Evolutionary conservation across 2,797 vertebrate genomes (phyloP).

Genomic region (Cryptoprocta ferox): DNA sequence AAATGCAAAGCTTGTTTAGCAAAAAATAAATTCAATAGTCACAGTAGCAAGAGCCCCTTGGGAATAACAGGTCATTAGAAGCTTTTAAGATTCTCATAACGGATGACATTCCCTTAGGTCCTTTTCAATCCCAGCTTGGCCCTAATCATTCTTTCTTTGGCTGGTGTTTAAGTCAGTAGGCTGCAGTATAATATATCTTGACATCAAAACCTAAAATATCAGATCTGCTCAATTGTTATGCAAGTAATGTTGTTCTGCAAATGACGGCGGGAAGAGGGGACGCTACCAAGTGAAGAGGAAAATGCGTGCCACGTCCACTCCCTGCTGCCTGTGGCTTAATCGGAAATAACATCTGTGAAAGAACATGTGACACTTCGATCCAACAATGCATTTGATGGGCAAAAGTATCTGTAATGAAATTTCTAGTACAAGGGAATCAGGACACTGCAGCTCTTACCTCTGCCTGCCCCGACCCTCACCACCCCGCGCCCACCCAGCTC

Average conservation of each 20-base stretch:
- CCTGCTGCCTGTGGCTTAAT: constrained; percentile 79
- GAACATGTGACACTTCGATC: constrained; percentile 55
- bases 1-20: constrained; percentile 58
- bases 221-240: constrained; percentile 82
- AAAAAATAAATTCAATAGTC: constrained; percentile 74
- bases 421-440: constrained; percentile 68
- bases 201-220: constrained; percentile 82
- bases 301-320: constrained; percentile 79
- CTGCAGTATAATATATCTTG: constrained; percentile 79
- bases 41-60: constrained; percentile 59
- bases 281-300: constrained; percentile 73
- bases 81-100: constrained; percentile 78
- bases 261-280: constrained; percentile 69
- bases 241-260: constrained; percentile 73
- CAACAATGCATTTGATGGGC: constrained; percentile 62
- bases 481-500: neutral
- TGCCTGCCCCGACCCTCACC: neutral
- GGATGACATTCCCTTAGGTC: constrained; percentile 76
- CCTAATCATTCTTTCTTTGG: constrained; percentile 71
- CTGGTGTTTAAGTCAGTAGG: constrained; percentile 72
- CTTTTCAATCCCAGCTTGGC: constrained; percentile 73
- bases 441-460: neutral
- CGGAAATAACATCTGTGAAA: constrained; percentile 82
- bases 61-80: constrained; percentile 82
- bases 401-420: constrained; percentile 76